A percentile compares a stretch with the other conserved stretches of the same genome.
Evolutionary conservation across 2,113 vertebrate species (phyloP).

Genomic region (Anthoscopus minutus): DNA sequence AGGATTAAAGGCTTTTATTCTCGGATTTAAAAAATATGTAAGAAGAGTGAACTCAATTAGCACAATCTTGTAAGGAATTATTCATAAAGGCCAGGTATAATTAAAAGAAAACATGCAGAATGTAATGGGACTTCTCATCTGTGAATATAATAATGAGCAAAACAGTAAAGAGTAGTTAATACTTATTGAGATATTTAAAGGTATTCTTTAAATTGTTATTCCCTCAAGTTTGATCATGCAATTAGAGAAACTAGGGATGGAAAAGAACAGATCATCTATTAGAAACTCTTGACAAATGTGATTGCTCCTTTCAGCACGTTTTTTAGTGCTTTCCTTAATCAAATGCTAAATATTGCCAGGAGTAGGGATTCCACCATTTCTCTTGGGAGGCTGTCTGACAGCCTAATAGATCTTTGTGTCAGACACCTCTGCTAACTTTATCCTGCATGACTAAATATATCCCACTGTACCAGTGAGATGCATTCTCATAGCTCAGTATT

Average conservation of each 20-base stretch:
- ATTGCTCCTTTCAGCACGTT: conserved; percentile 10
- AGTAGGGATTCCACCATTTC: conserved; percentile 13
- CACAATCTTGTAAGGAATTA: conserved; percentile 14
- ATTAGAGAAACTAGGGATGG: not conserved
- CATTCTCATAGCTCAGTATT: not conserved
- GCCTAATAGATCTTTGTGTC: conserved; percentile 22
- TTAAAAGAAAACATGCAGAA: conserved; percentile 9
- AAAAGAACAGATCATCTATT: not conserved
- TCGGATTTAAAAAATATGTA: not conserved
- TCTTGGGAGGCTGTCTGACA: conserved; percentile 15
- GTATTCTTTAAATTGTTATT: conserved; percentile 21
- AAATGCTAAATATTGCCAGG: conserved; percentile 23
- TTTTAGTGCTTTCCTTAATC: conserved; percentile 23
- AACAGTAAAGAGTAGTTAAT: not conserved
- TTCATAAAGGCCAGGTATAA: conserved; percentile 23
- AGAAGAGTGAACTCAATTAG: conserved; percentile 3
- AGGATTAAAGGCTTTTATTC: not conserved
- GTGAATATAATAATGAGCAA: not conserved
- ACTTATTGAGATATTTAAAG: not conserved
- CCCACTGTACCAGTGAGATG: not conserved
- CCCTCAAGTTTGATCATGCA: conserved; percentile 17
- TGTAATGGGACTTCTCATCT: not conserved
- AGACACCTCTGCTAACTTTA: conserved; percentile 25
- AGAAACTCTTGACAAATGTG: not conserved
- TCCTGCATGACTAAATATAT: not conserved